Evolutionary conservation across 2,888 invertebrate genomes (phyloP), one percentile per base, ranked within the genome.

Genomic region (Drosophila recens): DNA sequence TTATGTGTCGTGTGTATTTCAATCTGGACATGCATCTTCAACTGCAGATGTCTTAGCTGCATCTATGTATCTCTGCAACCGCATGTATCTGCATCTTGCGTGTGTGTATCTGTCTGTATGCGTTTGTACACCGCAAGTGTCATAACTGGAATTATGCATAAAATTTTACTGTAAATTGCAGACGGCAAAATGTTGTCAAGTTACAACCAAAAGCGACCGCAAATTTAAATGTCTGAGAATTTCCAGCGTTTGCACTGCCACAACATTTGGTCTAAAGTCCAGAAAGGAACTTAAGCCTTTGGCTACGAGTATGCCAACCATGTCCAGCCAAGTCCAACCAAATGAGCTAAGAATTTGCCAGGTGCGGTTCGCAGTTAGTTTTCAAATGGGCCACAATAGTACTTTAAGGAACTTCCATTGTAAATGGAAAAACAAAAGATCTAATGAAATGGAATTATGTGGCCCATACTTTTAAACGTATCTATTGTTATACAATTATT

Each of bases 121-220:
- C 72, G 58, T 63, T 56, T 58, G 65, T 45, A 13, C 54, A 75
- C 73, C 86, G 65, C 80, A 86, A 82, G 83, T 82, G 80, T 86
- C 86, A 86, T 86, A 80, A 80, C 76, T 74, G 82, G 83, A 83
- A 86, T 85, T 80, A 83, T 86, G 78, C 86, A 86, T 80, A 79
- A 76, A 79, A 86, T 82, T 82, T 65, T 49, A 82, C 73, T 83
- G 80, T 80, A 80, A 82, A 82, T 82, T 84, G 82, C 74, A 74
- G 63, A 69, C 64, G 79, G 72, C 76, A 79, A 81, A 82, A 72
- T 79, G 73, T 73, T 80, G 77, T 79, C 82, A 73, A 66, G 71
- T 53, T 57, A 49, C 69, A 64, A 43, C 42, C 46, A 54, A 54
- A 62, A 36, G 64, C 69, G 69, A 74, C 75, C 74, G 70, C 75